Evolutionary conservation across 2,113 vertebrate species (phyloP).

Genomic region (Phyllostomus hastatus): DNA sequence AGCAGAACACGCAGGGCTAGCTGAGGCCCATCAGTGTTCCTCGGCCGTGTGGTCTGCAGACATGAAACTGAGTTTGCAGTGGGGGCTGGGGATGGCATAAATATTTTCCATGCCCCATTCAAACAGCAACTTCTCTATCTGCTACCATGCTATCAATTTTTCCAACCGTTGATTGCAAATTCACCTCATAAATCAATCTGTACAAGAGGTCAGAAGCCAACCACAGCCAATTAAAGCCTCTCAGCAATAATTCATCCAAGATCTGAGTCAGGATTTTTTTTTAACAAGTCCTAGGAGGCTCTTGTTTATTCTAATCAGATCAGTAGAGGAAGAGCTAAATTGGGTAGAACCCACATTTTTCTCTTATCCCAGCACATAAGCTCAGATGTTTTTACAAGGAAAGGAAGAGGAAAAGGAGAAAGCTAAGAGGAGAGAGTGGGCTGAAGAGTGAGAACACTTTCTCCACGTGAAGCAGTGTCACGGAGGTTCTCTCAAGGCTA

Average conservation of each 20-base stretch:
- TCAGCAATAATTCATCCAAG: slow-evolving; percentile 50
- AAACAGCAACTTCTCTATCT: slow-evolving; percentile 45
- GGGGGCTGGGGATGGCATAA: not conserved
- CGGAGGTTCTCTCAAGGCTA: not conserved
- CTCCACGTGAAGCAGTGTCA: not conserved
- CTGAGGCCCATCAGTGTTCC: not conserved
- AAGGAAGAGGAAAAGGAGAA: slow-evolving; percentile 37
- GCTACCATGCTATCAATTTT: slow-evolving; percentile 39
- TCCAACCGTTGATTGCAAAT: slow-evolving; percentile 59
- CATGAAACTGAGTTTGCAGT: not conserved
- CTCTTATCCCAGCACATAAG: slow-evolving; percentile 63
- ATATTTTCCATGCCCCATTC: slow-evolving; percentile 37
- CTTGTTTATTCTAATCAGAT: slow-evolving; percentile 66
- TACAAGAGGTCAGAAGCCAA: slow-evolving; percentile 60
- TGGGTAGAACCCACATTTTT: slow-evolving; percentile 15
- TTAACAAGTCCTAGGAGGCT: slow-evolving; percentile 35
- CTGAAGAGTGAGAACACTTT: not conserved
- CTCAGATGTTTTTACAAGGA: slow-evolving; percentile 55
- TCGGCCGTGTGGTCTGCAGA: not conserved
- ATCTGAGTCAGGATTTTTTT: slow-evolving; percentile 21
- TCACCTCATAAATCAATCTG: slow-evolving; percentile 60
- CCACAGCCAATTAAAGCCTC: slow-evolving; percentile 67
- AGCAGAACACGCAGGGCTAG: not conserved
- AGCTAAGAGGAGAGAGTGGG: slow-evolving; percentile 29
- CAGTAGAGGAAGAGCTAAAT: slow-evolving; percentile 42